Evolutionary conservation across 2,888 invertebrate species (phyloP), one percentile per base, ranked within the genome.

Genomic region (Sinotaia quadrata): DNA sequence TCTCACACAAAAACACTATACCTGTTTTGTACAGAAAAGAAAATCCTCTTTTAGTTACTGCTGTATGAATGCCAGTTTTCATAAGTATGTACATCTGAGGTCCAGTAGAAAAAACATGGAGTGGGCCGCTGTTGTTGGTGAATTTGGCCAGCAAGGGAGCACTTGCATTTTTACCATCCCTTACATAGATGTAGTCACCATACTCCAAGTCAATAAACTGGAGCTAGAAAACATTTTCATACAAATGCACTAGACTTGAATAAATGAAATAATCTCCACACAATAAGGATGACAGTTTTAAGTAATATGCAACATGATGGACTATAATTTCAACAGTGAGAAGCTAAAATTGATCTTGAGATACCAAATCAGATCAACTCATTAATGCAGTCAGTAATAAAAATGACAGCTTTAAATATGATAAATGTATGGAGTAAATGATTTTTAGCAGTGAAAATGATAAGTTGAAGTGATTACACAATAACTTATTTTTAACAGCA

Each of bases 61-160:
- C 33, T 7, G 36, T 54, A 21, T 31, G 47, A 12, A 24, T 34
- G 10, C 60, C 37, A 21, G 73, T 72, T 24, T 69, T 69, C 51
- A 73, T 52, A 12, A 70, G 44, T 12, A 76, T 31, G 29, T 66
- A 71, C 21, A 75, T 29, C 12, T 27, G 18, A n/a, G 62, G 31
- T 24, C 71, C 72, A 31, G 74, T 73, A n/a, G 76, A 73, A 5
- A 70, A 59, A 4, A 75, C 41, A 31, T 63, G 33, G 0, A 51
- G 21, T 2, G 60, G 68, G 15, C 63, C 54, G 8, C 58, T 47
- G 10, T 54, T 31, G 5, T 49, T 12, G 2, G 62, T 61, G n/a
- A 65, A 68, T 4, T 49, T 21, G 1, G 66, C 73, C 27, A 78
- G 44, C 34, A 75, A 21, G 1, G 75, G 67, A 49, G 58, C 44